Percentiles rank a stretch among this genome's conserved stretches.
Evolutionary conservation across 1,140 invertebrate genomes (phyloP).

Genomic region (Epicauta chinensis): DNA sequence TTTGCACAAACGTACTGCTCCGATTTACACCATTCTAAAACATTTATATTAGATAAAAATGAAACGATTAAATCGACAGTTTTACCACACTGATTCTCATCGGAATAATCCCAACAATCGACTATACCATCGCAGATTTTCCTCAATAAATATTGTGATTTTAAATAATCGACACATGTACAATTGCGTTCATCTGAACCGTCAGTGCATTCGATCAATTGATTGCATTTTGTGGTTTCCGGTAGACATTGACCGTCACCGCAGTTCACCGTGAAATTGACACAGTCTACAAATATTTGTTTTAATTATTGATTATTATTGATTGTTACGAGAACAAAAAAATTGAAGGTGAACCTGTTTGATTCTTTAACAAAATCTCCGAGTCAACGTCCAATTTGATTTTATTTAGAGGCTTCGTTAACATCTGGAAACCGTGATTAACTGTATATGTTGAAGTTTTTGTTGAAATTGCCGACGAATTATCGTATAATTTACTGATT

Average conservation of each 20-base stretch:
- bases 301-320: neutral
- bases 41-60: neutral
- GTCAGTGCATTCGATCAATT: constrained; percentile 63
- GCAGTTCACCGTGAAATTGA: constrained; percentile 51
- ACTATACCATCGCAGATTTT: constrained; percentile 77
- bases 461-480: constrained; percentile 49
- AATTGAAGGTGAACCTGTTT: too few relatives aligned
- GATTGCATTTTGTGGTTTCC: constrained; percentile 62
- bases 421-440: constrained; percentile 57
- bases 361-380: too few relatives aligned
- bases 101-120: constrained; percentile 75
- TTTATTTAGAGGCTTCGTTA: constrained; percentile 61
- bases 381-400: constrained; percentile 24
- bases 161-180: constrained; percentile 69
- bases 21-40: constrained; percentile 66
- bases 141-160: constrained; percentile 57
- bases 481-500: constrained; percentile 47
- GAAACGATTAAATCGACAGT: neutral
- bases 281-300: constrained; percentile 39
- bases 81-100: constrained; percentile 71
- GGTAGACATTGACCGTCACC: constrained; percentile 61
- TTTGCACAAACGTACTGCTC: constrained; percentile 70
- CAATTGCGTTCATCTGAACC: constrained; percentile 69
- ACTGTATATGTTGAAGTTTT: constrained; percentile 52
- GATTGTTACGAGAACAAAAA: too few relatives aligned